Conservation (phyloP, 2,888 invertebrate genomes). For the Mimachlamys varia region DNA sequence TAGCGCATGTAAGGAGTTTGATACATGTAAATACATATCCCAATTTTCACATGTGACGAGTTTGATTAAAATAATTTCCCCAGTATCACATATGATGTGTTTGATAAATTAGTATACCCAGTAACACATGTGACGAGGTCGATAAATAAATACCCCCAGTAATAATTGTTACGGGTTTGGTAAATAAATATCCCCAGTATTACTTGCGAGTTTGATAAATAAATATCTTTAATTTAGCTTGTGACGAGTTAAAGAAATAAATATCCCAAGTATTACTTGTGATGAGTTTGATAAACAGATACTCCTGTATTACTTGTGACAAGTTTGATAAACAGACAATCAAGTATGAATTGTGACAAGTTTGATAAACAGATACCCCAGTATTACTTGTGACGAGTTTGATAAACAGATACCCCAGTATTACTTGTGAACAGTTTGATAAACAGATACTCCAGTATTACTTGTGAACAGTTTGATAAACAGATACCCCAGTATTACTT, state of each 20-base stretch:
- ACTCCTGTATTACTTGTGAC: no score
- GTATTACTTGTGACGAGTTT: no score
- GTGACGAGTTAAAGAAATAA: neutral
- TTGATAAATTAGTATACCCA: neutral
- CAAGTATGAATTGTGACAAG: no score
- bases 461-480: no score
- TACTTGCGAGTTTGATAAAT: neutral
- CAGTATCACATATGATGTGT: neutral
- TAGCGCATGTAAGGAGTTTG: neutral
- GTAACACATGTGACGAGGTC: neutral
- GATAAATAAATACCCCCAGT: neutral
- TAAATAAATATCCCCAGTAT: neutral
- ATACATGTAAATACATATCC: neutral
- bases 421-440: no score
- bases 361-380: no score
- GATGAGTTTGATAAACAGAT: no score
- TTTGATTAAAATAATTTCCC: neutral
- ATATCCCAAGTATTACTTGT: no score
- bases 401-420: no score
- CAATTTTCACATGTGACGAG: neutral
- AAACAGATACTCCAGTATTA: no score
- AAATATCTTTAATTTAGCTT: neutral
- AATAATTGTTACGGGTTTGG: neutral
- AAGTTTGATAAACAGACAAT: no score
- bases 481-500: no score